These are phyloP conservation scores for Oxyruncus cristatus DNA, from an alignment of 2,113 vertebrate genomes.

Conservation along the genomic window DNA sequence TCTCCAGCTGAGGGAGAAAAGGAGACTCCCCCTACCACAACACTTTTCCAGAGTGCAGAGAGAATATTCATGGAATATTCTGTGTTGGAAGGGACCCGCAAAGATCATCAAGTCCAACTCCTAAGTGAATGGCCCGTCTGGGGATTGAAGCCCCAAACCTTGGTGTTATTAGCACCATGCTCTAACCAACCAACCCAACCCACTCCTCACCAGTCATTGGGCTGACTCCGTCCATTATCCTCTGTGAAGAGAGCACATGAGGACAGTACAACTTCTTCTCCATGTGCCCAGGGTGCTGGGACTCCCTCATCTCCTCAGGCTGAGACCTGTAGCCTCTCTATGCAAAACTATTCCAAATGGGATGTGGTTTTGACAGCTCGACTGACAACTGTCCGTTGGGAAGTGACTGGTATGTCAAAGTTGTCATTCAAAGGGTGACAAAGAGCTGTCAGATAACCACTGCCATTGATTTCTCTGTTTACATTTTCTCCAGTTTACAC, in stretches of 20 bases:
- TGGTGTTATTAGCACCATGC: not conserved
- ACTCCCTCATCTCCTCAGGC: not conserved
- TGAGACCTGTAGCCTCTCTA: not conserved
- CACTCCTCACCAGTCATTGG: not conserved
- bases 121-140: not conserved
- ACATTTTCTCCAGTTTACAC: not conserved
- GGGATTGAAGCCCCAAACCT: not conserved
- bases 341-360: not conserved
- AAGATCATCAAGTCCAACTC: not conserved
- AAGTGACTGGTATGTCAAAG: not conserved
- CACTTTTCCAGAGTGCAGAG: not conserved
- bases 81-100: not conserved
- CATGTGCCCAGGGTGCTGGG: not conserved
- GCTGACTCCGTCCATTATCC: not conserved
- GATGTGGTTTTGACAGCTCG: not conserved
- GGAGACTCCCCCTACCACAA: not conserved
- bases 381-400: not conserved
- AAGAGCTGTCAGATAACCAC: not conserved
- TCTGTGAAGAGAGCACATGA: not conserved
- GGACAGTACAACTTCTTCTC: not conserved
- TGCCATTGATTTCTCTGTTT: not conserved
- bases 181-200: not conserved
- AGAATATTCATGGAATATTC: not conserved
- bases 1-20: not conserved
- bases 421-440: not conserved